Base-by-base conservation (phyloP, 2,113 vertebrate species). In the Pygoscelis antarcticus region DNA sequence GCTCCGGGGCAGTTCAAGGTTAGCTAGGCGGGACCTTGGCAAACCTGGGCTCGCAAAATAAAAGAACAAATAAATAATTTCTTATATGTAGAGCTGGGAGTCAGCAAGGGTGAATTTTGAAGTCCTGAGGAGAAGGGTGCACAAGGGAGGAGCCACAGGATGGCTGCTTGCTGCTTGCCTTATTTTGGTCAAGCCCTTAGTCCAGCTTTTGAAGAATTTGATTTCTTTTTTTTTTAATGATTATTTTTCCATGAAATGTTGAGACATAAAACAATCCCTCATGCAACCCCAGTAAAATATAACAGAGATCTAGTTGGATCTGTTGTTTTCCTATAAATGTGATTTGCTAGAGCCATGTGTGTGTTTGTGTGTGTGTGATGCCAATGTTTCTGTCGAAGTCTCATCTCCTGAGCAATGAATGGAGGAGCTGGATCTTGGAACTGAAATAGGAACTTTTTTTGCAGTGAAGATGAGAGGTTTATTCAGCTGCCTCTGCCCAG, bases 111-210 rank as follows among this genome's bases (percentile, higher is more conserved):
- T 47, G 22, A 42, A 38, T 76, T 57, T 46, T 66, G 27, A 70
- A 77, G 69, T 34, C 52, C 27, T 25, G 47, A 75, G 34, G 40
- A 85, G 64, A 68, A 54, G 42, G 22, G 34, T 69, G 44, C 58
- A 47, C 34, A 60, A 87, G 46, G 72, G 80, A 93, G 83, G 65
- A 96, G 61, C 61, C 0, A 1, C 55, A 30, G 32, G 22, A 87
- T 0, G 7, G 49, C 61, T 85, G 13, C 69, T 78, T 2, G 1
- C 29, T 66, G 40, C 69, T 29, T 90, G 61, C 57, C 77, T 87
- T 93, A 44, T 61, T 96, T 93, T 85, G 81, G 57, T 87, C 77
- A 89, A 95, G 54, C 13, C 16, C 11, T 36, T 62, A 54, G 78
- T 46, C 80, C 49, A 82, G 30, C 36, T 69, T 74, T 58, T 72